Percentiles rank a stretch among this genome's conserved stretches.
Evolutionary conservation across 2,797 vertebrate genomes (phyloP).

Genomic region (Notoglanidium macrostoma): DNA sequence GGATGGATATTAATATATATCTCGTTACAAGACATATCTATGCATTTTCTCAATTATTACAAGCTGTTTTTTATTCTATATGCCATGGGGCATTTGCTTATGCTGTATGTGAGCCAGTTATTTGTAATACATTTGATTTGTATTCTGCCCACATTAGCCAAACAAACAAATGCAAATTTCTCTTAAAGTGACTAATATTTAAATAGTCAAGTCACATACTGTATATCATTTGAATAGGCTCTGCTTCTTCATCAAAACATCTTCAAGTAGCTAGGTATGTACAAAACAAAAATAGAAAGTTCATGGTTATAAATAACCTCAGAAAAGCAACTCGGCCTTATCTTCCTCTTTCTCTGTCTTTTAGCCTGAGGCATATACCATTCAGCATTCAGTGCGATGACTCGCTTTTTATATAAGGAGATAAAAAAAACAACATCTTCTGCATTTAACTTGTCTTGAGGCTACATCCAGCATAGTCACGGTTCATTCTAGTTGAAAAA

Average conservation of each 20-base stretch:
- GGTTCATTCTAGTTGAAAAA: constrained; percentile 46
- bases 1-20: neutral
- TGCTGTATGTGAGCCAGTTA: neutral
- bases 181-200: neutral
- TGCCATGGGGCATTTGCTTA: neutral
- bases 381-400: constrained; percentile 33
- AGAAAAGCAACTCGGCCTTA: constrained; percentile 8
- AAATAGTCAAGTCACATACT: neutral
- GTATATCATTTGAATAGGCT: neutral
- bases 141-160: neutral
- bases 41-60: neutral
- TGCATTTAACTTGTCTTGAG: constrained; percentile 18
- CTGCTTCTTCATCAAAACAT: neutral
- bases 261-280: neutral
- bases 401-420: constrained; percentile 8
- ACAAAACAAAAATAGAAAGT: constrained; percentile 29
- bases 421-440: constrained; percentile 10
- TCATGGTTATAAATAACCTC: constrained; percentile 27
- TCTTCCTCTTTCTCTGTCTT: constrained; percentile 16
- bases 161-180: neutral
- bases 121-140: neutral
- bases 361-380: constrained; percentile 26
- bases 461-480: constrained; percentile 35
- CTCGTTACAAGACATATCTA: no score
- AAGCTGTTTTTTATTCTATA: neutral